A percentile compares a stretch with the other conserved stretches of the same genome.
Evolutionary conservation across 2,113 vertebrate species (phyloP).

Genomic region (Sigmodon hispidus): DNA sequence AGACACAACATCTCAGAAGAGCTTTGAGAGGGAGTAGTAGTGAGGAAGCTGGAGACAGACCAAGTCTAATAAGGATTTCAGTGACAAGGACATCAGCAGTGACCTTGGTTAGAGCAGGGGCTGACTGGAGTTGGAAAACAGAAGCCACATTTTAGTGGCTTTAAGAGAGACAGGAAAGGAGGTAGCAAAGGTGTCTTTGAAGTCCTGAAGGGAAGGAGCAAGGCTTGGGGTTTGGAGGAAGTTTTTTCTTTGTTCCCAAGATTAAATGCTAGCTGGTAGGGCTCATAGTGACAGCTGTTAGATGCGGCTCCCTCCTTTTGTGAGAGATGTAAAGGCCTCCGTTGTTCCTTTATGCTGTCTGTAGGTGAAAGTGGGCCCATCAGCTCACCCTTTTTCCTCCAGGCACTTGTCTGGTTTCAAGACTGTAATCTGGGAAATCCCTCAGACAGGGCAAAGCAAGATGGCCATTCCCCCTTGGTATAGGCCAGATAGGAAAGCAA

Average conservation of each 20-base stretch:
- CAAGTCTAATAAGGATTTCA: neutral
- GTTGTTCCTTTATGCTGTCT: neutral
- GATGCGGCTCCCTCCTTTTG: constrained; percentile 31
- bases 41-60: neutral
- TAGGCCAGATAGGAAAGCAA: neutral
- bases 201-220: neutral
- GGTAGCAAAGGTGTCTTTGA: neutral
- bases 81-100: neutral
- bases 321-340: neutral
- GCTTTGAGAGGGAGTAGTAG: neutral
- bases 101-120: neutral
- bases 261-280: neutral
- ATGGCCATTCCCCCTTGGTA: neutral
- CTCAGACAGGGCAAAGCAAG: neutral
- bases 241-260: neutral
- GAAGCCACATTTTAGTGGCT: neutral
- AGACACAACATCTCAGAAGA: neutral
- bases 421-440: neutral
- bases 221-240: neutral
- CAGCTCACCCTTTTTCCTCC: neutral
- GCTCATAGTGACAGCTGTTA: neutral
- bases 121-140: neutral
- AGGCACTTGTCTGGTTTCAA: neutral
- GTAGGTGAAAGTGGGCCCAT: neutral
- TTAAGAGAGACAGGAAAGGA: neutral